Conservation (phyloP, 2,797 vertebrate genomes). For the Mus spretus region DNA sequence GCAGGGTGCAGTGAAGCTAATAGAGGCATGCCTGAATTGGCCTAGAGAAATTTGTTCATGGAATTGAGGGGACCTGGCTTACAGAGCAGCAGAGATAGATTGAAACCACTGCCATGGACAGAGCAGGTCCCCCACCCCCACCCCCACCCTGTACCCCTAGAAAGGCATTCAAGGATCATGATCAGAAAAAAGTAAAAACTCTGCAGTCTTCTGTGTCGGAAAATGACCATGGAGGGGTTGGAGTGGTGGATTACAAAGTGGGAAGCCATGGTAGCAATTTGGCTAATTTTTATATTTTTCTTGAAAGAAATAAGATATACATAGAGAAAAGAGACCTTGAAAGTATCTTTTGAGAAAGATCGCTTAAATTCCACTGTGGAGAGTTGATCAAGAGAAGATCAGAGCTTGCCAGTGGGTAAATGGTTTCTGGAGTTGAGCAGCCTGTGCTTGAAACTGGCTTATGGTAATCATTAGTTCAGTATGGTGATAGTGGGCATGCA, state of each 20-base stretch:
- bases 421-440: not conserved
- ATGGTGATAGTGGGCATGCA: not conserved
- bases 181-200: not conserved
- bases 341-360: not conserved
- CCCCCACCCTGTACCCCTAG: no score
- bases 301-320: not conserved
- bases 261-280: not conserved
- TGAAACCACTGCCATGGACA: not conserved
- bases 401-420: fast-evolving
- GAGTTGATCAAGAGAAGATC: no score
- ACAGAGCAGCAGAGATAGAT: not conserved
- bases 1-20: not conserved
- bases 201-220: not conserved
- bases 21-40: no score
- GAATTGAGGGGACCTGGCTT: not conserved
- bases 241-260: fast-evolving
- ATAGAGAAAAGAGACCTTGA: not conserved
- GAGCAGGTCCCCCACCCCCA: fast-evolving
- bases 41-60: not conserved
- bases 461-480: not conserved
- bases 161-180: not conserved
- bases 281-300: not conserved
- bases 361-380: not conserved
- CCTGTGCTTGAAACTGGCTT: not conserved
- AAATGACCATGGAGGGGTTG: fast-evolving